These are phyloP conservation scores for Helicoverpa zea DNA, from an alignment of 1,140 invertebrate species.

Conservation along the genomic window DNA sequence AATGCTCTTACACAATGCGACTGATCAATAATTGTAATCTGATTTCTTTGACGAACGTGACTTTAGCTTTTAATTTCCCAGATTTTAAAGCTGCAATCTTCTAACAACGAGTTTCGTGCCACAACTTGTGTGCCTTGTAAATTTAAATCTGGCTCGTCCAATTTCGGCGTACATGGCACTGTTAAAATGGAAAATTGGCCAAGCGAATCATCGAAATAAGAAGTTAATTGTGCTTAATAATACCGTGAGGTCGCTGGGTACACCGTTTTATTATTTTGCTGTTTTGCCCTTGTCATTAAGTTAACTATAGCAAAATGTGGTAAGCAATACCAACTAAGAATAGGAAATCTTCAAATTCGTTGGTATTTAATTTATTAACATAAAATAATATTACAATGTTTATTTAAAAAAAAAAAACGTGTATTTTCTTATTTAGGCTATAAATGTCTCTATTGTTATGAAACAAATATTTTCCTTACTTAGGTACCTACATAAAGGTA, in stretches of 20 bases:
- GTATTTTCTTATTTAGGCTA: too few species aligned
- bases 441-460: too few species aligned
- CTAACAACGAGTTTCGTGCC: not conserved
- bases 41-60: constrained; percentile 26
- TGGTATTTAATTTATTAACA: too few species aligned
- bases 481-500: too few species aligned
- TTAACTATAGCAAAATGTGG: too few species aligned
- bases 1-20: constrained; percentile 53
- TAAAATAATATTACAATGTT: too few species aligned
- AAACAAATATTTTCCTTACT: too few species aligned
- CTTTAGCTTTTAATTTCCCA: not conserved
- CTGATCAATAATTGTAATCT: constrained; percentile 45
- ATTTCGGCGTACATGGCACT: constrained; percentile 55
- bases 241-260: not conserved
- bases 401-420: too few species aligned
- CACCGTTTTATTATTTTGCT: too few species aligned
- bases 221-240: constrained; percentile 1
- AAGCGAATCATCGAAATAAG: not conserved
- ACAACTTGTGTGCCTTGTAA: not conserved
- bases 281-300: too few species aligned
- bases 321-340: too few species aligned
- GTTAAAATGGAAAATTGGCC: constrained; percentile 9
- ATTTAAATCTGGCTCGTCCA: constrained; percentile 61
- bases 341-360: too few species aligned
- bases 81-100: not conserved